A percentile compares a stretch with the other conserved stretches of the same genome.
Conservation (phyloP, 2,888 invertebrate genomes). For the Pammene aurita region DNA sequence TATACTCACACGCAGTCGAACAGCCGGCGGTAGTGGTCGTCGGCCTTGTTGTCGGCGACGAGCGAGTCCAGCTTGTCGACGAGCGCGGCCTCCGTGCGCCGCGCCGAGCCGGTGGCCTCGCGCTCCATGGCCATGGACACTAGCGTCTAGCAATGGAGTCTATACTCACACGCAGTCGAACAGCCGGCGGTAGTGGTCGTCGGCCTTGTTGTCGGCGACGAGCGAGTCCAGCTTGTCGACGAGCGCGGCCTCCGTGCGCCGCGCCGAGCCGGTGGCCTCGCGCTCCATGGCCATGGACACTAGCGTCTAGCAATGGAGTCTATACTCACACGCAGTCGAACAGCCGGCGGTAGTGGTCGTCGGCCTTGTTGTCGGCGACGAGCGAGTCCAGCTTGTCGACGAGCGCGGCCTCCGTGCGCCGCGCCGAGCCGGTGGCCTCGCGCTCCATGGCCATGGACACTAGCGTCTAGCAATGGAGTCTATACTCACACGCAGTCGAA, state of each 20-base stretch:
- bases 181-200: conserved; percentile 95
- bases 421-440: too few species aligned
- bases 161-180: conserved; percentile 83
- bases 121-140: conserved; percentile 98
- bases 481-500: too few species aligned
- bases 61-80: conserved; percentile 97
- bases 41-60: conserved; percentile 96
- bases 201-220: conserved; percentile 96
- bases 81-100: conserved; percentile 95
- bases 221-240: conserved; percentile 97
- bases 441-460: too few species aligned
- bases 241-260: conserved; percentile 95
- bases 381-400: too few species aligned
- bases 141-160: conserved; percentile 77
- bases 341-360: too few species aligned
- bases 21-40: conserved; percentile 95
- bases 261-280: conserved; percentile 91
- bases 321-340: neutral
- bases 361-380: too few species aligned
- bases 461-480: too few species aligned
- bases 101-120: conserved; percentile 91
- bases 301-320: conserved; percentile 77
- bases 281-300: conserved; percentile 98
- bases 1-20: conserved; percentile 83
- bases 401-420: too few species aligned